A percentile compares a stretch with the other conserved stretches of the same genome.
These are phyloP conservation scores for Polypedilum pembai DNA, from an alignment of 1,140 invertebrate genomes.

Conservation along the genomic window DNA sequence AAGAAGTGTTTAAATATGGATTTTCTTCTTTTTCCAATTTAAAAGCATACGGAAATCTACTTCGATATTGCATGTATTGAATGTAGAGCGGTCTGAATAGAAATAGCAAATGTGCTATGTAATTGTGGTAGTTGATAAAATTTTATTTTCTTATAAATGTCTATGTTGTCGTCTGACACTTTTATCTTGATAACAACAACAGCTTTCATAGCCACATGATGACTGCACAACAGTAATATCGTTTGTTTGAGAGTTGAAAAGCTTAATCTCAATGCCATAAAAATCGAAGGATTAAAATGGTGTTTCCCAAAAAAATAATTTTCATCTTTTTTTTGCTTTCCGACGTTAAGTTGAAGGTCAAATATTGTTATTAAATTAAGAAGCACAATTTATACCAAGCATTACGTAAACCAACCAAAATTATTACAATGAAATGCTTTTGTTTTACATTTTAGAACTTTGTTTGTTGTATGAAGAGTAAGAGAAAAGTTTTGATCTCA, in stretches of 20 bases:
- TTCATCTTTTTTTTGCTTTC: too few relatives aligned
- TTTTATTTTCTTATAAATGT: too few relatives aligned
- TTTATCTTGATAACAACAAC: not conserved
- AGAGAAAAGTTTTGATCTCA: not conserved
- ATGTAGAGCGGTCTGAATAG: too few relatives aligned
- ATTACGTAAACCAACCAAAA: not conserved
- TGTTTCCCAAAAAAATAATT: not conserved
- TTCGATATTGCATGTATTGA: too few relatives aligned
- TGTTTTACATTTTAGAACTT: not conserved
- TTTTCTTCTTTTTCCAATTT: not conserved
- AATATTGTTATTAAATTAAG: not conserved
- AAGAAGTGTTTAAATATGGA: slow-evolving; percentile 10
- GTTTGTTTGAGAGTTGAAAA: not conserved
- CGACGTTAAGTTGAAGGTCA: too few relatives aligned
- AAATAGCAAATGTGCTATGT: too few relatives aligned
- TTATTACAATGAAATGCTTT: not conserved
- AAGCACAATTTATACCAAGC: not conserved
- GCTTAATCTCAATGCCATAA: not conserved
- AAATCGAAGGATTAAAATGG: not conserved
- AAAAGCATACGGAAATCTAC: not conserved
- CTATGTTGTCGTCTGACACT: too few relatives aligned
- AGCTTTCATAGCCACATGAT: slow-evolving; percentile 4
- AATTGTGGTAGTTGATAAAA: too few relatives aligned
- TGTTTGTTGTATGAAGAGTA: not conserved
- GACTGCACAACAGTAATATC: not conserved